phyloP scores from a whole-genome alignment of 2,888 invertebrate species.

The Melangyna quadrimaculata region DNA sequence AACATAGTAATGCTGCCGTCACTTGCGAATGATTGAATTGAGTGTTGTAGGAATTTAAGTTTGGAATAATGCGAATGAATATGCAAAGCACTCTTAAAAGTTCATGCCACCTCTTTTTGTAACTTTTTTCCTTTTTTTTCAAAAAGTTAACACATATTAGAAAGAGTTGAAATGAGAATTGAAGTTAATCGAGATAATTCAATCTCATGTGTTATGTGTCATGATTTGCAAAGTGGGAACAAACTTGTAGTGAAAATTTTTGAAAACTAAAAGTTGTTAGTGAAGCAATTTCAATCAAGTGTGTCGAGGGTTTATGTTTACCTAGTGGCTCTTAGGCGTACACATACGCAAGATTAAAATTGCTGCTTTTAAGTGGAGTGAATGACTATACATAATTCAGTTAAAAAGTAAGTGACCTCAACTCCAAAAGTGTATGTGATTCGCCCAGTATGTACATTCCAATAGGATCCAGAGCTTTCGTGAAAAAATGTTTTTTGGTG shows the following conservation, averaged over 20 bases:
- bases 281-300: neutral
- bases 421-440: too few species aligned
- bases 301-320: too few species aligned
- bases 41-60: slow-evolving; percentile 41
- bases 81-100: neutral
- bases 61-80: neutral
- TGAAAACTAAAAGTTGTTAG: neutral
- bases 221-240: neutral
- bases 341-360: too few species aligned
- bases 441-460: too few species aligned
- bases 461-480: too few species aligned
- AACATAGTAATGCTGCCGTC: slow-evolving; percentile 22
- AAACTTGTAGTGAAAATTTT: neutral
- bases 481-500: too few species aligned
- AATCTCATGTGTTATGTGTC: neutral
- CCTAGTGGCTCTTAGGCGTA: too few species aligned
- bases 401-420: too few species aligned
- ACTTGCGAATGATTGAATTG: slow-evolving; percentile 53
- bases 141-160: neutral
- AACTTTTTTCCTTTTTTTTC: neutral
- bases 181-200: neutral
- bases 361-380: too few species aligned
- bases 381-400: too few species aligned
- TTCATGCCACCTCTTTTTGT: neutral
- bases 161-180: neutral